Evolutionary conservation across 2,888 invertebrate species (phyloP).

Genomic region (Cremastinae sp.): DNA sequence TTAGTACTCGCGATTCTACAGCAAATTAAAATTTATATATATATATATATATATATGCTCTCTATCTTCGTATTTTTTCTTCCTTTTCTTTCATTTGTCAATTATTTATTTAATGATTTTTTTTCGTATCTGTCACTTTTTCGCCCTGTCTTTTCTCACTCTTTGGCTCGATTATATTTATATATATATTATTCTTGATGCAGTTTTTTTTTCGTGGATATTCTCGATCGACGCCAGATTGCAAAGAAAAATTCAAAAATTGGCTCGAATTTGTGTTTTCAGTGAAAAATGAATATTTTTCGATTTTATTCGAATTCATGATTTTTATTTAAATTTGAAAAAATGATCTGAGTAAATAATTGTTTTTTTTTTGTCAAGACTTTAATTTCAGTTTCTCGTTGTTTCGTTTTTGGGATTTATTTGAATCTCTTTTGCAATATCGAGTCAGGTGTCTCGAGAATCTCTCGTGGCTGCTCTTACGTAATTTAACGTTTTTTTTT

Average conservation of each 20-base stretch:
- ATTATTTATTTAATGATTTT: neutral
- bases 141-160: slow-evolving; percentile 3
- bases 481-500: neutral
- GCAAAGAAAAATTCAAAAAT: slow-evolving; percentile 9
- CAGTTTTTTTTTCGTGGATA: too few relatives aligned
- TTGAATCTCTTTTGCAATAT: too few relatives aligned
- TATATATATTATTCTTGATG: neutral
- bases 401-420: too few relatives aligned
- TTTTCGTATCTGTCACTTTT: neutral
- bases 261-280: slow-evolving; percentile 1
- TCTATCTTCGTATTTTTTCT: neutral
- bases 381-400: too few relatives aligned
- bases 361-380: too few relatives aligned
- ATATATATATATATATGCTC: slow-evolving; percentile 27
- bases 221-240: too few relatives aligned
- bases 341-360: too few relatives aligned
- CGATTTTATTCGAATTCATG: too few relatives aligned
- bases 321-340: too few relatives aligned
- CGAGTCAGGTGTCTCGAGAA: too few relatives aligned
- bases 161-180: slow-evolving; percentile 19
- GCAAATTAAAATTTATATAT: slow-evolving; percentile 69
- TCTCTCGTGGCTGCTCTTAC: too few relatives aligned
- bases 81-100: slow-evolving; percentile 8
- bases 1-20: slow-evolving; percentile 69
- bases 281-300: too few relatives aligned